phyloP scores from a whole-genome alignment of 2,113 vertebrate species.

The Osmerus eperlanus region DNA sequence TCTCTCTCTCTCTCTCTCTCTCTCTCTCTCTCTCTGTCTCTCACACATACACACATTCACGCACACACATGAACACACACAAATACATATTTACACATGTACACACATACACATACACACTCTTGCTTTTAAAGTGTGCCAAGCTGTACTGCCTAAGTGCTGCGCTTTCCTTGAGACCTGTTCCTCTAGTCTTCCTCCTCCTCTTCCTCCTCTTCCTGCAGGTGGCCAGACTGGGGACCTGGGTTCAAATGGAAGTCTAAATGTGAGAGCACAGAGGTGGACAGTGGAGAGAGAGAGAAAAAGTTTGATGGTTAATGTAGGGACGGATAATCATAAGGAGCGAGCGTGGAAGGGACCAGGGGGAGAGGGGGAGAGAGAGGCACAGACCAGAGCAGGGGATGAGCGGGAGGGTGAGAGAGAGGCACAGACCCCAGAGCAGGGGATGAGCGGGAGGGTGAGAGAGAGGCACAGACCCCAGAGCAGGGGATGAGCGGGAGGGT shows the following conservation, averaged over 20 bases:
- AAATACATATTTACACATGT: conserved; percentile 14
- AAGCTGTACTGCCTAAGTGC: conserved; percentile 23
- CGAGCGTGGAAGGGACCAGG: too few relatives aligned
- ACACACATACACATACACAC: conserved; percentile 11
- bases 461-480: conserved; percentile 34
- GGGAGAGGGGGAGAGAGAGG: too few relatives aligned
- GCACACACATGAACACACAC: conserved; percentile 7
- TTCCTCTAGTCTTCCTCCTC: conserved; percentile 2
- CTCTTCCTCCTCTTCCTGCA: conserved; percentile 12
- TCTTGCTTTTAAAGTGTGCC: conserved; percentile 25
- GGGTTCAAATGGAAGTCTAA: neutral
- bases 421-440: conserved; percentile 29
- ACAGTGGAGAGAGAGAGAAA: neutral
- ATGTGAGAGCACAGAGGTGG: neutral
- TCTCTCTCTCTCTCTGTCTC: neutral
- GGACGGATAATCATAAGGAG: neutral
- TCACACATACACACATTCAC: neutral
- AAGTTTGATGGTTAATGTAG: neutral
- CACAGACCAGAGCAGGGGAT: too few relatives aligned
- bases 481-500: neutral
- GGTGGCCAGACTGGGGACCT: conserved; percentile 30
- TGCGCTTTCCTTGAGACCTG: conserved; percentile 20
- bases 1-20: neutral
- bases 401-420: neutral
- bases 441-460: conserved; percentile 33